Conservation (phyloP, 2,888 invertebrate species). For the Podotricha telesiphe region DNA sequence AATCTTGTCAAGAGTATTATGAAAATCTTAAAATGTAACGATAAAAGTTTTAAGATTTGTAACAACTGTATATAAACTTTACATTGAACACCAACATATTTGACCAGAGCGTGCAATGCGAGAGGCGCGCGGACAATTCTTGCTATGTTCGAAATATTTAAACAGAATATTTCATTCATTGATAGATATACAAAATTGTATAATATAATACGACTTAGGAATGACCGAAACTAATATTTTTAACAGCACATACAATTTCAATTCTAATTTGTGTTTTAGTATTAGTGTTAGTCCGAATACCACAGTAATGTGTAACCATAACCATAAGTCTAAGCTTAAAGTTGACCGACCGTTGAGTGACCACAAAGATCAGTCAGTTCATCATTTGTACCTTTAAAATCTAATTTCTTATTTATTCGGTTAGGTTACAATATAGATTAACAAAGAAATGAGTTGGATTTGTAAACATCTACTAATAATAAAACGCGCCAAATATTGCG, state of each 20-base stretch:
- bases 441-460: slow-evolving; percentile 5
- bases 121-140: background rate
- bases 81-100: background rate
- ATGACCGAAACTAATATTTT: no score
- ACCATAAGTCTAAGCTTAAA: no score
- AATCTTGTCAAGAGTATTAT: no score
- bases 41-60: background rate
- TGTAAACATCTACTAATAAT: slow-evolving; percentile 16
- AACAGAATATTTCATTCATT: no score
- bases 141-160: no score
- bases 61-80: background rate
- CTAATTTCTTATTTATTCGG: background rate
- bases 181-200: no score
- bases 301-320: background rate
- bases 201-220: no score
- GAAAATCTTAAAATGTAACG: background rate
- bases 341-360: no score
- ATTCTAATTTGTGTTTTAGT: no score
- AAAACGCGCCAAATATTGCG: slow-evolving; percentile 1
- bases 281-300: background rate
- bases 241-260: no score
- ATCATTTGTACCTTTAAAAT: background rate
- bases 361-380: background rate
- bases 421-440: background rate
- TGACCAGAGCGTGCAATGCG: background rate